Percentiles rank a stretch among this genome's conserved stretches.
Conservation (phyloP, 2,888 invertebrate genomes). For the Drosophila nigritarsus region DNA sequence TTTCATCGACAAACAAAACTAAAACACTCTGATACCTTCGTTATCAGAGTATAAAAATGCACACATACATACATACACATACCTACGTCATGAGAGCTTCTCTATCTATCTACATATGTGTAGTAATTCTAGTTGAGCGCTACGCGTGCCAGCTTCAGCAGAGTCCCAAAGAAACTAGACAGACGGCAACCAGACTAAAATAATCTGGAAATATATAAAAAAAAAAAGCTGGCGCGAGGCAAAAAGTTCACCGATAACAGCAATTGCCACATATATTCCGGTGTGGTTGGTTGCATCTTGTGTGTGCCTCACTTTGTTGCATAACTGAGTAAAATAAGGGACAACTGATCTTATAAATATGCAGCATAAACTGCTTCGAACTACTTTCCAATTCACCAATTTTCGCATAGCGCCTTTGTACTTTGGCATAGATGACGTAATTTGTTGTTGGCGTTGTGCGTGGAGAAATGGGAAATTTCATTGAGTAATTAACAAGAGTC, state of each 20-base stretch:
- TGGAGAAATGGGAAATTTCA: conserved; percentile 23
- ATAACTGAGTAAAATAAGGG: not conserved
- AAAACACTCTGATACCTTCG: not conserved
- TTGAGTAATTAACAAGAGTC: conserved; percentile 25
- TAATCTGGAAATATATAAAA: not conserved
- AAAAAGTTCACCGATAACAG: conserved; percentile 1
- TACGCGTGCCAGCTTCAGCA: conserved; percentile 1
- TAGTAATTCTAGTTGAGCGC: conserved; percentile 18
- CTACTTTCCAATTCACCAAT: conserved; percentile 15
- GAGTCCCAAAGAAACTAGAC: conserved; percentile 42
- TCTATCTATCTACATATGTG: conserved; percentile 18
- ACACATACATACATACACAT: not conserved
- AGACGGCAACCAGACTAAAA: conserved; percentile 49
- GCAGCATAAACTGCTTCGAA: not conserved
- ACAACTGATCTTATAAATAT: not conserved
- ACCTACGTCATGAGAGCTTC: conserved; percentile 25
- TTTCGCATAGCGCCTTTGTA: not conserved
- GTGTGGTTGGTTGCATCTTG: not conserved
- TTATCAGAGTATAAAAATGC: not conserved
- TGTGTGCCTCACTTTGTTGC: not conserved
- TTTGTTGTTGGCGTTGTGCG: conserved; percentile 15
- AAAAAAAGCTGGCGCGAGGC: not conserved
- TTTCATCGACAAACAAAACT: not conserved
- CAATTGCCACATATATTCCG: not conserved
- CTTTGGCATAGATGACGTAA: conserved; percentile 44